Conservation (phyloP, 2,888 invertebrate genomes). For the Ophion obscuratus region DNA sequence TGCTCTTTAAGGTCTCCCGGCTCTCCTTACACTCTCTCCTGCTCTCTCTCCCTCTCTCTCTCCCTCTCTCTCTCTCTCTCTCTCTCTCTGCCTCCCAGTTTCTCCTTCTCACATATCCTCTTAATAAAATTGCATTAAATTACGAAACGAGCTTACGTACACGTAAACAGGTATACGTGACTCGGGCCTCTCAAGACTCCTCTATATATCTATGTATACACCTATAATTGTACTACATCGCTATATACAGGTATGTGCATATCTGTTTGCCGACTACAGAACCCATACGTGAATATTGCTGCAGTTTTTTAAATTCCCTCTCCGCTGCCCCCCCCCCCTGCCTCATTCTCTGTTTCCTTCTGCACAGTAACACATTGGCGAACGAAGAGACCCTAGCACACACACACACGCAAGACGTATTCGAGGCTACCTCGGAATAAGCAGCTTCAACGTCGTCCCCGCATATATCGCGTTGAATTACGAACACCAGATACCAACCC, state of each 20-base stretch:
- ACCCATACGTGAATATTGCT: slow-evolving; percentile 34
- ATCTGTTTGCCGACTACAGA: slow-evolving; percentile 25
- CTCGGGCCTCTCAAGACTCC: slow-evolving; percentile 42
- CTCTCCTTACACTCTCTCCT: slow-evolving; percentile 51
- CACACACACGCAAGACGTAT: not conserved
- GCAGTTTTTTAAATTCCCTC: slow-evolving; percentile 22
- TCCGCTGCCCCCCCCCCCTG: not conserved
- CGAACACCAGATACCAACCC: slow-evolving; percentile 34
- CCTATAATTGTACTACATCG: not conserved
- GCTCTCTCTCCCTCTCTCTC: not conserved
- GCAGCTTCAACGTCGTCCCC: slow-evolving; percentile 27
- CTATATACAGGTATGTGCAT: slow-evolving; percentile 7
- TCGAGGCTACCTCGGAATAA: slow-evolving; percentile 56
- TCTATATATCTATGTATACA: slow-evolving; percentile 15
- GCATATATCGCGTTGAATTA: slow-evolving; percentile 54
- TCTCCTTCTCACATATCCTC: slow-evolving; percentile 70
- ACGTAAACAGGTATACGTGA: slow-evolving; percentile 63
- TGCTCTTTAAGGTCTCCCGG: slow-evolving; percentile 47
- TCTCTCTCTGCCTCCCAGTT: slow-evolving; percentile 71
- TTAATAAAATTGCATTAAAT: slow-evolving; percentile 74
- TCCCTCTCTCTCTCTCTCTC: slow-evolving; percentile 68
- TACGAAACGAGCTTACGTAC: slow-evolving; percentile 70
- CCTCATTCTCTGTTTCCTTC: not conserved
- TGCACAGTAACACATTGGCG: slow-evolving; percentile 38
- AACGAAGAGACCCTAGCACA: slow-evolving; percentile 17